These are phyloP conservation scores for Anagyrus pseudococci DNA, from an alignment of 2,888 invertebrate genomes.

Conservation along the genomic window DNA sequence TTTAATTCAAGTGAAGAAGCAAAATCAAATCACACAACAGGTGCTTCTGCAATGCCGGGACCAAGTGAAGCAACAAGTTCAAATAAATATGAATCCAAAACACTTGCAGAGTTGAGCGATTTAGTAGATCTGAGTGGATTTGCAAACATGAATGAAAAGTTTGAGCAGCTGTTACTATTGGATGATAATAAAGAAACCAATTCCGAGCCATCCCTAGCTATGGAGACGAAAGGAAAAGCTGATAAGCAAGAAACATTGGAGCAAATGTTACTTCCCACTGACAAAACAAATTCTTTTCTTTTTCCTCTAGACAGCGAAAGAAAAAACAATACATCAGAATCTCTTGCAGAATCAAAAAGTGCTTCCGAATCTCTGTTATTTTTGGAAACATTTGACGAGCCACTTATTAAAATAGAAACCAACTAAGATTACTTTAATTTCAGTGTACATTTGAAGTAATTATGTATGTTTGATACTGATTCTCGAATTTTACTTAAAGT, in stretches of 20 bases:
- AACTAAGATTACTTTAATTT: constrained; percentile 28
- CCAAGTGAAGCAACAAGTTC: constrained; percentile 5
- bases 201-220: constrained; percentile 6
- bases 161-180: constrained; percentile 30
- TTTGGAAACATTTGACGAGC: constrained; percentile 30
- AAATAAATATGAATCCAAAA: constrained; percentile 15
- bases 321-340: constrained; percentile 5
- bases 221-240: constrained; percentile 8
- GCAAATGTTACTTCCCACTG: constrained; percentile 12
- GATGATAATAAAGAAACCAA: constrained; percentile 40
- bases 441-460: neutral
- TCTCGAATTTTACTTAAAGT: constrained; percentile 37
- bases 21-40: constrained; percentile 1
- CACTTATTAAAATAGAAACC: constrained; percentile 34
- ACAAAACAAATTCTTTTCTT: constrained; percentile 9
- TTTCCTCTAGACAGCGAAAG: constrained; percentile 8
- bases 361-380: constrained; percentile 25
- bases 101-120: constrained; percentile 23
- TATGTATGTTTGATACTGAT: constrained; percentile 30
- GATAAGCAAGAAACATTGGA: neutral
- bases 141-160: constrained; percentile 35
- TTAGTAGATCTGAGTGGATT: constrained; percentile 36
- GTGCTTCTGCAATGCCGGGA: neutral
- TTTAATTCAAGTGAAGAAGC: constrained; percentile 38
- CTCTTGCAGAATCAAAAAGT: constrained; percentile 32